Percentiles rank a stretch among this genome's conserved stretches.
Evolutionary conservation across 2,797 vertebrate species (phyloP).

Genomic region (Neosilurus hyrtlii): DNA sequence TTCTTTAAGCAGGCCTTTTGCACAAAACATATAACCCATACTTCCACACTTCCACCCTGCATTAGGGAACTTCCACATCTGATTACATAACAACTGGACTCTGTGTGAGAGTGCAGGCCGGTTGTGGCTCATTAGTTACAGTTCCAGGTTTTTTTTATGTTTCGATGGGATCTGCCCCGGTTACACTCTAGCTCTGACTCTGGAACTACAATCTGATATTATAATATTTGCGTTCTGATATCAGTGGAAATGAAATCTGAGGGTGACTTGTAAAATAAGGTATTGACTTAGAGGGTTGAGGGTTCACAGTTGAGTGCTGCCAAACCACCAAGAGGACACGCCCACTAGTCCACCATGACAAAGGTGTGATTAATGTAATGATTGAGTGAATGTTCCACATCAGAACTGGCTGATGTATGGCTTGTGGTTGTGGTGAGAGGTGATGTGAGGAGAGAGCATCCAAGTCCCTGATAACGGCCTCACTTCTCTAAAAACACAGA

Average conservation of each 20-base stretch:
- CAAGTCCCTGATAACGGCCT: constrained; percentile 1
- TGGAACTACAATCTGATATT: background rate
- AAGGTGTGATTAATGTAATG: background rate
- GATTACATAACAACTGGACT: background rate
- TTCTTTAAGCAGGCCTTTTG: background rate
- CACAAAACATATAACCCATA: background rate
- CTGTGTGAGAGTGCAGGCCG: background rate
- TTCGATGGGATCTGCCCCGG: background rate
- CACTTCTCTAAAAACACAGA: background rate
- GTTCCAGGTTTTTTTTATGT: background rate
- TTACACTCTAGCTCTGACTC: background rate
- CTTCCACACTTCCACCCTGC: background rate
- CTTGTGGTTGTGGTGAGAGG: background rate
- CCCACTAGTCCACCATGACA: background rate
- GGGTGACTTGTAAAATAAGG: background rate
- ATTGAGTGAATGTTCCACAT: background rate
- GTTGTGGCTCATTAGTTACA: background rate
- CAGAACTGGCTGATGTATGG: background rate
- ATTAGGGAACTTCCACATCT: background rate
- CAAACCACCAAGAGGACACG: background rate
- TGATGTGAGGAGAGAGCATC: background rate
- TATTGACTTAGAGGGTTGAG: too few species aligned
- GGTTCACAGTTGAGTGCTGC: background rate
- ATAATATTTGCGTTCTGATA: background rate
- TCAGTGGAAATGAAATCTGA: background rate